A percentile compares a stretch with the other conserved stretches of the same genome.
These are phyloP conservation scores for Papio anubis DNA, from an alignment of 2,113 vertebrate species.

Conservation along the genomic window DNA sequence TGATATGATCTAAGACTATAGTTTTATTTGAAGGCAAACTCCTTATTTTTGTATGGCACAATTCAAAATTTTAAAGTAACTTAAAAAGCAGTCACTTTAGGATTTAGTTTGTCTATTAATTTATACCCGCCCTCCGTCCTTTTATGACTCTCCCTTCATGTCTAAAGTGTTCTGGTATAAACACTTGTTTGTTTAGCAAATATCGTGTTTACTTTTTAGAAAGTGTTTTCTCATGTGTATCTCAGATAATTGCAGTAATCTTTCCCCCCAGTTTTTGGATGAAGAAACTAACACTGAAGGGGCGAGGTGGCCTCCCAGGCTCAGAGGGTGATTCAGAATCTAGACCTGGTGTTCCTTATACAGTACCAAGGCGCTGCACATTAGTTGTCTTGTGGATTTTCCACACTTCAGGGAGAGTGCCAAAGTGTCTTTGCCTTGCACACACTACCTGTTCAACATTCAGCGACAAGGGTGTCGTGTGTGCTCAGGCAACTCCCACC, in stretches of 20 bases:
- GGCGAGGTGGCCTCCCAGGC: not conserved
- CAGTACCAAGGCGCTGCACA: accelerated
- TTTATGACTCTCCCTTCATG: not conserved
- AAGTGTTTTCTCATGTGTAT: not conserved
- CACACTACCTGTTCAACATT: too few relatives aligned
- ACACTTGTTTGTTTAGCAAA: not conserved
- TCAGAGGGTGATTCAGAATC: not conserved
- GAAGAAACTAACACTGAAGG: not conserved
- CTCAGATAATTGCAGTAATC: not conserved
- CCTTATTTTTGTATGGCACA: not conserved
- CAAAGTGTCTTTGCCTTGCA: not conserved
- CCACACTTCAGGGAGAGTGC: not conserved
- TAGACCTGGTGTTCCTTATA: not conserved
- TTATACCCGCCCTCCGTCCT: not conserved
- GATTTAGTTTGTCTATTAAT: not conserved
- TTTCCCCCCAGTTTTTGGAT: not conserved
- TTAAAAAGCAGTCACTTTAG: not conserved
- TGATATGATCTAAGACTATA: not conserved
- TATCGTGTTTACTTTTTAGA: not conserved
- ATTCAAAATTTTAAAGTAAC: not conserved
- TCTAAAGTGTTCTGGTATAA: not conserved
- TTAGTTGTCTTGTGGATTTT: not conserved
- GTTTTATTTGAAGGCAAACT: not conserved
- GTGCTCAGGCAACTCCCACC: not conserved
- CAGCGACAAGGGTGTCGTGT: accelerated